These are phyloP conservation scores for Bos javanicus DNA, from an alignment of 2,113 vertebrate species.

Conservation along the genomic window DNA sequence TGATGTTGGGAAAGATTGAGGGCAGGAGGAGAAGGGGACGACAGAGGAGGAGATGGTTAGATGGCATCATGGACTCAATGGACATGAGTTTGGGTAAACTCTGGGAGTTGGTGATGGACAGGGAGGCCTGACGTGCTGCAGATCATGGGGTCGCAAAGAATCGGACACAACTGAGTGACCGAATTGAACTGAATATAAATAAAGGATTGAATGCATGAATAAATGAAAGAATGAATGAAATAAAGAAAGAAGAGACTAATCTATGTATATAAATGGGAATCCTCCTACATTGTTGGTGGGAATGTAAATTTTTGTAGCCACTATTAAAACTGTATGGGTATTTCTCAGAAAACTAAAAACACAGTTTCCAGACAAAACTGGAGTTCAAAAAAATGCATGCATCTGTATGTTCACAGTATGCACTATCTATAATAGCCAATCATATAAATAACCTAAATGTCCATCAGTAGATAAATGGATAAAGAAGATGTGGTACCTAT, in stretches of 20 bases:
- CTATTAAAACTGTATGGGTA: not conserved
- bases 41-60: no score
- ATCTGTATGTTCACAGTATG: not conserved
- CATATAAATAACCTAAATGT: not conserved
- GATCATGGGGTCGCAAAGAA: no score
- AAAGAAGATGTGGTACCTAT: not conserved
- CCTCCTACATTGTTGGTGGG: not conserved
- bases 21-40: no score
- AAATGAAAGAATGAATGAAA: not conserved
- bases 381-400: not conserved
- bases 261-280: not conserved
- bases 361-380: not conserved
- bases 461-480: not conserved
- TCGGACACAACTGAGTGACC: fast-evolving
- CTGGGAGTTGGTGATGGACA: fast-evolving
- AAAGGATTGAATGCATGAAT: not conserved
- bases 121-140: fast-evolving
- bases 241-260: not conserved
- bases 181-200: not conserved
- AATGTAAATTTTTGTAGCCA: not conserved
- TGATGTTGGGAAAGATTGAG: no score
- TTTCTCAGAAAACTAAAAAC: not conserved
- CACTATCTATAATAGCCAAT: not conserved
- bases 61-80: no score
- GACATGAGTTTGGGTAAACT: no score